Conservation (phyloP, 2,113 vertebrate species). For the Taurulus bubalis region DNA sequence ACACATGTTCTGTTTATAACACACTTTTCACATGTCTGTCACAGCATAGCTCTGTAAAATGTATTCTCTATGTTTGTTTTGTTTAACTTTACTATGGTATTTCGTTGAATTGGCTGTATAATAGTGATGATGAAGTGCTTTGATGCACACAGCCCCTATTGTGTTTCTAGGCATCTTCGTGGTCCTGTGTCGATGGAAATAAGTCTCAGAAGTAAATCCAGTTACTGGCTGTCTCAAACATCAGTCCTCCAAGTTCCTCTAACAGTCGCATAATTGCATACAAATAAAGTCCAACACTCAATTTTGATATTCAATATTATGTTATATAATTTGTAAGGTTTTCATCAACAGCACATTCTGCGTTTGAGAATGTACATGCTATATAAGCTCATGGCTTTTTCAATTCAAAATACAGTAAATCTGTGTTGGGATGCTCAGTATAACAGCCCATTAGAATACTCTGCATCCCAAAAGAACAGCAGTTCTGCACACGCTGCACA, state of each 20-base stretch:
- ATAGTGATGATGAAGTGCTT: constrained; percentile 37
- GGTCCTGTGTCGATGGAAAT: constrained; percentile 32
- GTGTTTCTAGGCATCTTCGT: constrained; percentile 26
- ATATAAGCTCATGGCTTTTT: constrained; percentile 43
- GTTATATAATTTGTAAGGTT: constrained; percentile 34
- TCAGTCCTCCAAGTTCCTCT: neutral
- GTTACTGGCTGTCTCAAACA: constrained; percentile 11
- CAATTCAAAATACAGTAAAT: constrained; percentile 38
- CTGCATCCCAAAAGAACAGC: constrained; percentile 3
- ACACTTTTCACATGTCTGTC: constrained; percentile 14
- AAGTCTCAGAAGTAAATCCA: constrained; percentile 24
- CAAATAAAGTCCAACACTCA: neutral
- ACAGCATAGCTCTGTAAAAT: neutral
- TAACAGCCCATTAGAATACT: constrained; percentile 21
- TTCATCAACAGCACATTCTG: constrained; percentile 39
- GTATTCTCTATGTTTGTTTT: constrained; percentile 15
- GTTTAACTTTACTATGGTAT: constrained; percentile 28
- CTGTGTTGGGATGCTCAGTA: constrained; percentile 15
- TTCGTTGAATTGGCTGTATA: constrained; percentile 34
- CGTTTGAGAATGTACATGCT: constrained; percentile 42
- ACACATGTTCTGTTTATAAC: constrained; percentile 12
- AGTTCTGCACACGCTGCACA: constrained; percentile 46
- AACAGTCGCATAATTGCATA: neutral
- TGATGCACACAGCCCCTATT: constrained; percentile 34
- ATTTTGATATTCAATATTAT: constrained; percentile 29